Conservation (phyloP, 2,113 vertebrate species). For the Dipodomys merriami region DNA sequence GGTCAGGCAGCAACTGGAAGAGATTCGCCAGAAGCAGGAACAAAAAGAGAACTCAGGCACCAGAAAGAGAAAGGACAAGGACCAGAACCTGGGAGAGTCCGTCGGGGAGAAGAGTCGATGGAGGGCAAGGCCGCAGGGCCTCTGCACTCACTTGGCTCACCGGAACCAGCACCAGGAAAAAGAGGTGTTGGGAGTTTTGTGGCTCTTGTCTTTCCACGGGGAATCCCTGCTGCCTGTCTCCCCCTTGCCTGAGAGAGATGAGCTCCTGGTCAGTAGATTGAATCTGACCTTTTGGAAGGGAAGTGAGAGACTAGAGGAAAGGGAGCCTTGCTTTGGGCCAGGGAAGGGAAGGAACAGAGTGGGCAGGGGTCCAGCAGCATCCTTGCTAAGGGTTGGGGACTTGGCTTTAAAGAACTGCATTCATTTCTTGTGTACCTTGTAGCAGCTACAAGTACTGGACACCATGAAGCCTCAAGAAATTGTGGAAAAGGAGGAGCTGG, state of each 20-base stretch:
- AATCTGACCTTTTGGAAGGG: background rate
- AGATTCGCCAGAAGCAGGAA: conserved; percentile 85
- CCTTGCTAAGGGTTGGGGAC: background rate
- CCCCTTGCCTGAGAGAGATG: background rate
- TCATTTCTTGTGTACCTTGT: conserved; percentile 8
- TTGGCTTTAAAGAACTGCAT: background rate
- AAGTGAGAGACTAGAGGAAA: conserved; percentile 12
- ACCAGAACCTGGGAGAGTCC: conserved; percentile 80
- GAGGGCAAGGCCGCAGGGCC: background rate
- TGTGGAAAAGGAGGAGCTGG: conserved; percentile 85
- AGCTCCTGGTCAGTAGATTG: background rate
- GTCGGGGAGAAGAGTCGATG: conserved; percentile 77
- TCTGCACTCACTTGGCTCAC: background rate
- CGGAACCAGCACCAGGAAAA: conserved; percentile 62
- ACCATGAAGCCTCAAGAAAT: conserved; percentile 85
- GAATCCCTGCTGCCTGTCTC: background rate
- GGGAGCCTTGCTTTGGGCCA: background rate
- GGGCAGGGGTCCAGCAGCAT: background rate
- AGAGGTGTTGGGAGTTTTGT: conserved; percentile 78
- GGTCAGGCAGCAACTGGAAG: conserved; percentile 87
- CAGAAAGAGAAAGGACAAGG: conserved; percentile 79
- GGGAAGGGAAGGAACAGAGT: background rate
- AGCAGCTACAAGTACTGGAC: conserved; percentile 60
- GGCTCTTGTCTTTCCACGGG: background rate
- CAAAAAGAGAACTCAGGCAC: conserved; percentile 68